A percentile compares a stretch with the other conserved stretches of the same genome.
phyloP scores from a whole-genome alignment of 1,140 invertebrate genomes.

The Apis laboriosa region DNA sequence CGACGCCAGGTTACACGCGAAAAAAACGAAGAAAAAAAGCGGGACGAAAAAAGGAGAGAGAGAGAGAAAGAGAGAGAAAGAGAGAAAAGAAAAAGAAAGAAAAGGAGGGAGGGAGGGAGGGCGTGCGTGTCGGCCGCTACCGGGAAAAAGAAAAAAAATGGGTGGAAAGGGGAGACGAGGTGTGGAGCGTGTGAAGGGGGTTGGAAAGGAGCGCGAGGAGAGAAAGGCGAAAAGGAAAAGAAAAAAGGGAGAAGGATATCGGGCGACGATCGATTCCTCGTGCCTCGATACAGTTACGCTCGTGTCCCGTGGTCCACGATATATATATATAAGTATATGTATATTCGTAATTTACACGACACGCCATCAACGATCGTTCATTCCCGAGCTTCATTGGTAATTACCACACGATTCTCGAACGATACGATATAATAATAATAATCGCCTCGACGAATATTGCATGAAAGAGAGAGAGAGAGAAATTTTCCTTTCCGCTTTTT shows the following conservation, averaged over 20 bases:
- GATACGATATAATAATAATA: slow-evolving; percentile 1
- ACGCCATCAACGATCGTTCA: slow-evolving; percentile 20
- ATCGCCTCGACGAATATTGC: slow-evolving; percentile 64
- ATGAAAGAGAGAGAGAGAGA: slow-evolving; percentile 38
- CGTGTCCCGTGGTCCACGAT: background rate
- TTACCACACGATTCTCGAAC: slow-evolving; percentile 30
- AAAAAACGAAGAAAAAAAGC: background rate
- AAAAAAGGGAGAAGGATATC: background rate
- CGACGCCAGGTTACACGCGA: background rate
- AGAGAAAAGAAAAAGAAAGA: background rate
- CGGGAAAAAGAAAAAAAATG: background rate
- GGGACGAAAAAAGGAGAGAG: background rate
- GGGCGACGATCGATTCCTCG: slow-evolving; percentile 38
- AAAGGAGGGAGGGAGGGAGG: background rate
- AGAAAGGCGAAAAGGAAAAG: background rate
- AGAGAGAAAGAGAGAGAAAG: no score
- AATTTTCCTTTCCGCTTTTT: no score
- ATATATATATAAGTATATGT: no score
- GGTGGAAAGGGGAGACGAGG: background rate
- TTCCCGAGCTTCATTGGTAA: slow-evolving; percentile 46
- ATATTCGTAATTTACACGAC: slow-evolving; percentile 56
- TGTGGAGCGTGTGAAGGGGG: background rate
- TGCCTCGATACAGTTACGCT: slow-evolving; percentile 48
- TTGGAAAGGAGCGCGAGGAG: background rate
- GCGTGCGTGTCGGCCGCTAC: background rate